phyloP scores from a whole-genome alignment of 92 coral and sea anemone genomes.

The Blastomussa wellsi region DNA sequence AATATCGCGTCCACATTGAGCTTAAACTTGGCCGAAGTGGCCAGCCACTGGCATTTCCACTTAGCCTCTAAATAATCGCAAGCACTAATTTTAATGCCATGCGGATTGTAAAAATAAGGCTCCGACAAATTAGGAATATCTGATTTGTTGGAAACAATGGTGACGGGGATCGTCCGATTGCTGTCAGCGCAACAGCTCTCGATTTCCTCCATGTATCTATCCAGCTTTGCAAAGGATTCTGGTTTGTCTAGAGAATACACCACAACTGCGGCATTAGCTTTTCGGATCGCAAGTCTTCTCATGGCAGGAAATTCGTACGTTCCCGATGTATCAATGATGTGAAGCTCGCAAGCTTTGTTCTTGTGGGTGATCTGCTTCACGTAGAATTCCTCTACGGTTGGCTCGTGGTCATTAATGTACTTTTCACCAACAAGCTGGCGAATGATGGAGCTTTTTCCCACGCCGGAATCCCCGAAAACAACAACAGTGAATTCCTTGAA shows the following conservation, averaged over 20 bases:
- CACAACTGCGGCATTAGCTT: conserved; percentile 82
- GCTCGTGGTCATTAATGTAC: conserved; percentile 59
- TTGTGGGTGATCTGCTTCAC: conserved; percentile 74
- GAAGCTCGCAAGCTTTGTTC: conserved; percentile 75
- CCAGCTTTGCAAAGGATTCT: conserved; percentile 67
- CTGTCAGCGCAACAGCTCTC: conserved; percentile 46
- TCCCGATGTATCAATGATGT: conserved; percentile 89
- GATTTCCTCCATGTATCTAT: conserved; percentile 79
- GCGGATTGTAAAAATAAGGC: conserved; percentile 28
- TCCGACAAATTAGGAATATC: conserved; percentile 49
- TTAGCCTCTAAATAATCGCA: conserved; percentile 57
- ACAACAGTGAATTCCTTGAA: conserved; percentile 68
- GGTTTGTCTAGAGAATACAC: conserved; percentile 79
- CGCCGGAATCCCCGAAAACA: conserved; percentile 86
- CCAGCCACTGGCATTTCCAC: conserved; percentile 72
- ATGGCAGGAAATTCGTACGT: conserved; percentile 95
- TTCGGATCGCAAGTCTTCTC: conserved; percentile 85
- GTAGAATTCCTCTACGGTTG: conserved; percentile 91
- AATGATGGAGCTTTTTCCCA: conserved; percentile 86
- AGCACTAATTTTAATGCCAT: conserved; percentile 47
- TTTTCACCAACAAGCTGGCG: conserved; percentile 69
- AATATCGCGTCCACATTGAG: conserved; percentile 60
- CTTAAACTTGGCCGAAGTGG: conserved; percentile 66
- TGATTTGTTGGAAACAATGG: conserved; percentile 80
- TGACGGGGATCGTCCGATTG: conserved; percentile 61